Conservation (phyloP, 1,140 invertebrate genomes). For the Leptopilina clavipes region DNA sequence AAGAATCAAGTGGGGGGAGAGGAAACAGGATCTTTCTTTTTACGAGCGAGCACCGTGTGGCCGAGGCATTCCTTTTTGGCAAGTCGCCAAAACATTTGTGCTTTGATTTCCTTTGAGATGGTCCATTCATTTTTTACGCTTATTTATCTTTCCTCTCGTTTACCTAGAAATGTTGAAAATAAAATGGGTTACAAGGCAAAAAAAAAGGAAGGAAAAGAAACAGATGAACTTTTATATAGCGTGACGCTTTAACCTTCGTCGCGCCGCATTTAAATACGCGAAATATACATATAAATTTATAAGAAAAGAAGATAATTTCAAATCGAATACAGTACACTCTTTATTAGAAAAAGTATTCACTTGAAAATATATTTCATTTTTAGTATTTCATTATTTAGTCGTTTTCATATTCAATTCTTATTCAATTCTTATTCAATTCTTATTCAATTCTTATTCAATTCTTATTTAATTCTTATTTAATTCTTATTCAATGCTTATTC, state of each 20-base stretch:
- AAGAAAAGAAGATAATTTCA: too few relatives aligned
- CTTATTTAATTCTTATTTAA: too few relatives aligned
- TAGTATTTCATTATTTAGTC: too few relatives aligned
- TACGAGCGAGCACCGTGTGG: conserved; percentile 1
- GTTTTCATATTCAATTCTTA: too few relatives aligned
- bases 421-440: too few relatives aligned
- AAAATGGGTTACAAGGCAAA: conserved; percentile 2
- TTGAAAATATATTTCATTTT: too few relatives aligned
- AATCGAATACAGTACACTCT: too few relatives aligned
- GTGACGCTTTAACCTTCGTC: neutral
- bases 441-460: too few relatives aligned
- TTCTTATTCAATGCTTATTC: too few relatives aligned
- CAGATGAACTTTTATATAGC: neutral
- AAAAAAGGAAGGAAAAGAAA: neutral
- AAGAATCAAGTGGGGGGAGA: neutral
- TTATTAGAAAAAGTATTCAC: too few relatives aligned
- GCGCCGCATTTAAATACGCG: neutral
- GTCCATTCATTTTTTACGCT: conserved; percentile 33
- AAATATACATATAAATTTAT: too few relatives aligned
- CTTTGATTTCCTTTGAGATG: conserved; percentile 32
- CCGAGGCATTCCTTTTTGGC: conserved; percentile 17
- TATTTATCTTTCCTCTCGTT: conserved; percentile 22
- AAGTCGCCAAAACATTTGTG: conserved; percentile 29
- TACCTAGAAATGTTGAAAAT: conserved; percentile 3
- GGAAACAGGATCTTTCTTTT: conserved; percentile 33